Evolutionary conservation across 2,797 vertebrate genomes (phyloP), one percentile per base, ranked within the genome.

Genomic region (Phataginus tricuspis): DNA sequence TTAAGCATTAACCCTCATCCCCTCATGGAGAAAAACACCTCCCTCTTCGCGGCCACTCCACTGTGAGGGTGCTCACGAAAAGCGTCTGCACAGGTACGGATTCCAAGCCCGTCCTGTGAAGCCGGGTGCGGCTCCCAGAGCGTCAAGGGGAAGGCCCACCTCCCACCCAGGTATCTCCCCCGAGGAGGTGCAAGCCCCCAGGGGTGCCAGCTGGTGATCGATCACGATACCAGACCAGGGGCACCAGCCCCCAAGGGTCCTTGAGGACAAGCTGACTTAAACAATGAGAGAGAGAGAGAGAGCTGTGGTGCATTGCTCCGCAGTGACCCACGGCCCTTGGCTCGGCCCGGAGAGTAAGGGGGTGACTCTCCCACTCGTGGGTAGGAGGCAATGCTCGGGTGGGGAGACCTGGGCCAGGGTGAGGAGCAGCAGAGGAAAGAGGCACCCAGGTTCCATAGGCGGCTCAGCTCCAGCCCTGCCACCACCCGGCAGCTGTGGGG

Each of bases 281-380:
- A 25, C 53, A 4, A 45, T 45, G 45, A 45, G 9, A 45, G 45
- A 45, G 45, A 45, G 45, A 45, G 45, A 45, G 9, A 1, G 4
- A 0, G n/a, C 18, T 0, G 0, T 1, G 2, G 1, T 0, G 8
- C 5, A n/a, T 23, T 13, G 18, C 16, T 75, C 72, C 45, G 2
- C 45, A 45, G 45, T 45, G 45, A 18, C 6, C 27, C 5, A 0
- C 7, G 39, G 31, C 45, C 57, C 19, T 45, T 39, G 61, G 27
- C 29, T 13, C 61, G 27, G 55, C 5, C 13, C 18, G 15, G 14
- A 34, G 21, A 27, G 16, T 27, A 15, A n/a, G 27, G 2, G 2
- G 11, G 64, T 9, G 34, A 21, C 1, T 2, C 0, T 27, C 27
- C 8, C 10, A 8, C 19, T 45, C 57, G 1, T 0, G 23, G 18